A percentile compares a stretch with the other conserved stretches of the same genome.
phyloP scores from a whole-genome alignment of 2,888 invertebrate genomes.

The Petrolisthes manimaculis region DNA sequence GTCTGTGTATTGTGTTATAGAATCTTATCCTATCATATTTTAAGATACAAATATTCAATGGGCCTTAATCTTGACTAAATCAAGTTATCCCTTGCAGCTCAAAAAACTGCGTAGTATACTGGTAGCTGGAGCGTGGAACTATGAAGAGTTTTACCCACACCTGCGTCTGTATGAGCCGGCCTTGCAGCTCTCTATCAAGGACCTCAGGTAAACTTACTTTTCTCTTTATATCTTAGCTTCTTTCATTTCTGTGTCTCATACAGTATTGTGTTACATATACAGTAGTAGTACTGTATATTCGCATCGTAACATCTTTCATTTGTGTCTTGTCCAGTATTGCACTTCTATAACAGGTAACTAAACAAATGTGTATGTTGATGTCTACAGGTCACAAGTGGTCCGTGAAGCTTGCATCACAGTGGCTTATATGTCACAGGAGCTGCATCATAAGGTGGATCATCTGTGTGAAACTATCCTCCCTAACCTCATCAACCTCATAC shows the following conservation, averaged over 20 bases:
- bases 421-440: conserved; percentile 88
- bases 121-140: conserved; percentile 83
- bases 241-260: not conserved
- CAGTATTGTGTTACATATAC: not conserved
- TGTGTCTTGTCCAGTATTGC: no score
- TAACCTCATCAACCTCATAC: conserved; percentile 88
- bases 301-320: no score
- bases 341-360: no score
- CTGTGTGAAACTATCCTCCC: conserved; percentile 87
- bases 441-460: conserved; percentile 86
- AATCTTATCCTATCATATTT: no score
- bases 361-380: no score
- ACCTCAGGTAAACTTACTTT: conserved; percentile 75
- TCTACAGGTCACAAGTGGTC: conserved; percentile 84
- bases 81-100: conserved; percentile 74
- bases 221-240: not conserved
- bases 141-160: conserved; percentile 80
- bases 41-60: no score
- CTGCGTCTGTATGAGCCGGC: conserved; percentile 85
- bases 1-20: no score
- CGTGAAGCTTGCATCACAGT: conserved; percentile 96
- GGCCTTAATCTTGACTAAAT: no score
- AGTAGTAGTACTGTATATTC: not conserved
- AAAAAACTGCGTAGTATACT: conserved; percentile 88
- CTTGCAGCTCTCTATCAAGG: conserved; percentile 85